Evolutionary conservation across 2,888 invertebrate genomes (phyloP), one percentile per base, ranked within the genome.

Genomic region (Keiferia lycopersicella): DNA sequence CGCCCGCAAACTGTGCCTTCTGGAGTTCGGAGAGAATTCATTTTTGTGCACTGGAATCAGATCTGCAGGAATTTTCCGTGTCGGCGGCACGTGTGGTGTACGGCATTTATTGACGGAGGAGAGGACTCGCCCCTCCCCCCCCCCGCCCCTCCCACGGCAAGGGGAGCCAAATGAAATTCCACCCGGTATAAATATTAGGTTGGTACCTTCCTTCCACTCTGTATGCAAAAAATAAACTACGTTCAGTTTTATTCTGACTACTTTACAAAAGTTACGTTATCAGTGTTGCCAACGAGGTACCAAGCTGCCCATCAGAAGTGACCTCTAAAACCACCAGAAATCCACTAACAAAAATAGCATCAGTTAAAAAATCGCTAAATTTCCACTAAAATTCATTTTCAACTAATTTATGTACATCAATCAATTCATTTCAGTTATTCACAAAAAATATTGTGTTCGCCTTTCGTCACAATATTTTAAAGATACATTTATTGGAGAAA

Each of bases 1-100:
- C 3, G 71, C 73, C 59, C 48, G 66, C 20, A 83, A 80, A 79
- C 66, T 65, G 22, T 64, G 67, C 78, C 78, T 75, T 74, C 84
- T 64, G 64, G 7, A 0, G 10, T 7, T 16, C 3, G 0, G 1
- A 0, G 48, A 74, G 71, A 71, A 66, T 67, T 64, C 22, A 67
- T 41, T 73, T 68, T 74, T 26, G 48, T 2, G 11, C 62, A 61
- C 68, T 22, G 26, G 11, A 2, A 26, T 16, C 50, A 60, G 72
- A 73, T 77, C 71, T 69, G 71, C 69, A 71, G 80, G 82, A 85
- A 87, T 87, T 87, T 86, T 85, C 87, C 83, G 83, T 81, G 82
- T 85, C 81, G 82, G 79, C 76, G 83, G 83, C 89, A 90, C 88
- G 87, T 88, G 87, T 88, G 89, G 83, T 83, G 83, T 86, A 81